Evolutionary conservation across 2,113 vertebrate species (phyloP).

Genomic region (Rattus rattus): DNA sequence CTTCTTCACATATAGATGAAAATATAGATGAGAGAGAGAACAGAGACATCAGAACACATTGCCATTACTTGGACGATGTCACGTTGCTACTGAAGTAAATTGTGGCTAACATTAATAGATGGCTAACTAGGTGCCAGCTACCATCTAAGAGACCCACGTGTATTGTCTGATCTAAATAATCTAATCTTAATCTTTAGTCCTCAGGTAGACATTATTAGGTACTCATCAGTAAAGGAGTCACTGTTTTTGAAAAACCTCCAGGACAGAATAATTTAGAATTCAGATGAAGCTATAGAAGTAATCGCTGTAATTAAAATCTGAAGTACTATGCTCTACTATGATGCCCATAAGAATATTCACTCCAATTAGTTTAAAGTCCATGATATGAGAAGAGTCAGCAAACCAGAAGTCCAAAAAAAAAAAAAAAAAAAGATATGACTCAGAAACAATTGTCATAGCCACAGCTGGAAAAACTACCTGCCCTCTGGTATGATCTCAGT

Average conservation of each 20-base stretch:
- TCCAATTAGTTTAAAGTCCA: conserved; percentile 27
- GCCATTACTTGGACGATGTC: neutral
- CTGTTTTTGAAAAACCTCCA: conserved; percentile 8
- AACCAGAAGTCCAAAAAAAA: conserved; percentile 49
- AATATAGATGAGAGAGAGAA: neutral
- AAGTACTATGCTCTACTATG: conserved; percentile 11
- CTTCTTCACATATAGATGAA: neutral
- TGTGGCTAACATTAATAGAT: neutral
- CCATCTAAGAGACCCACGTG: neutral
- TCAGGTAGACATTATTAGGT: neutral
- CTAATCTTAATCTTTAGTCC: conserved; percentile 25
- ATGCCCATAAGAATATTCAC: conserved; percentile 44
- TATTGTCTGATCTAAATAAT: conserved; percentile 37
- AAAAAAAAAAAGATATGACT: conserved; percentile 5
- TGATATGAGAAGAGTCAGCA: conserved; percentile 65
- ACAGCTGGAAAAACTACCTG: conserved; percentile 58
- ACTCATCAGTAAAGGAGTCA: neutral
- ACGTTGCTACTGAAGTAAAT: neutral
- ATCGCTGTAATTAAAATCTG: conserved; percentile 53
- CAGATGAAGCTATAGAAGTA: neutral
- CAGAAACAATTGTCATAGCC: conserved; percentile 55
- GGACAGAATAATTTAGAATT: neutral
- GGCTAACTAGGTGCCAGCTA: neutral
- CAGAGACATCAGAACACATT: neutral
- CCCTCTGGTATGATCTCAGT: conserved; percentile 53